phyloP scores from a whole-genome alignment of 2,797 vertebrate species.

The Hemibagrus guttatus region DNA sequence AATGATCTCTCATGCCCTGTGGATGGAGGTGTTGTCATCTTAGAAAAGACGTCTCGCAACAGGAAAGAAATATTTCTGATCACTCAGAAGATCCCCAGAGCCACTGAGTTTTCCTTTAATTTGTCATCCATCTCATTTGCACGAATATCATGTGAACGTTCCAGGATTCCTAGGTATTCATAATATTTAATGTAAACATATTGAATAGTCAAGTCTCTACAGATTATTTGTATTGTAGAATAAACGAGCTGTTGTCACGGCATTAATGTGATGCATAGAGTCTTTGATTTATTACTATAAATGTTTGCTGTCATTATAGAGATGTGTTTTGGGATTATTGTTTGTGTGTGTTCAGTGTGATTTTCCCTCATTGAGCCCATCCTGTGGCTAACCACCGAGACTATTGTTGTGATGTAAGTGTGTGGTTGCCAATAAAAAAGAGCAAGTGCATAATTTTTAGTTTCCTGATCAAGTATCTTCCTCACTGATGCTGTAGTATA shows the following conservation, averaged over 20 bases:
- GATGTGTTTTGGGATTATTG: background rate
- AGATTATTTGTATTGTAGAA: background rate
- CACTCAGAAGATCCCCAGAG: background rate
- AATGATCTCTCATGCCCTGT: background rate
- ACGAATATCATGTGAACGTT: background rate
- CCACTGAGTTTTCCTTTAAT: background rate
- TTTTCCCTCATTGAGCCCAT: background rate
- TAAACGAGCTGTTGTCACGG: background rate
- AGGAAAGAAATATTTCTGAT: background rate
- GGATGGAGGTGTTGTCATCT: background rate
- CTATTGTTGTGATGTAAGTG: background rate
- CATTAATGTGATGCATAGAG: background rate
- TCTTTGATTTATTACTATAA: background rate
- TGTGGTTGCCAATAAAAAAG: background rate
- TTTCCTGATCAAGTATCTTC: background rate
- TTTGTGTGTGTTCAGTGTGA: background rate
- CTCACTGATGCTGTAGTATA: background rate
- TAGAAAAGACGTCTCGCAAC: background rate
- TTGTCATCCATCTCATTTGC: background rate
- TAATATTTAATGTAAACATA: background rate
- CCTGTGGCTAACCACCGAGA: background rate
- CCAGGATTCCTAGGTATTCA: background rate
- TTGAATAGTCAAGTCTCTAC: background rate
- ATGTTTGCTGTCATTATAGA: background rate
- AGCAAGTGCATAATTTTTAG: background rate